These are phyloP conservation scores for Xiphorhynchus elegans DNA, from an alignment of 2,113 vertebrate species.

Conservation along the genomic window DNA sequence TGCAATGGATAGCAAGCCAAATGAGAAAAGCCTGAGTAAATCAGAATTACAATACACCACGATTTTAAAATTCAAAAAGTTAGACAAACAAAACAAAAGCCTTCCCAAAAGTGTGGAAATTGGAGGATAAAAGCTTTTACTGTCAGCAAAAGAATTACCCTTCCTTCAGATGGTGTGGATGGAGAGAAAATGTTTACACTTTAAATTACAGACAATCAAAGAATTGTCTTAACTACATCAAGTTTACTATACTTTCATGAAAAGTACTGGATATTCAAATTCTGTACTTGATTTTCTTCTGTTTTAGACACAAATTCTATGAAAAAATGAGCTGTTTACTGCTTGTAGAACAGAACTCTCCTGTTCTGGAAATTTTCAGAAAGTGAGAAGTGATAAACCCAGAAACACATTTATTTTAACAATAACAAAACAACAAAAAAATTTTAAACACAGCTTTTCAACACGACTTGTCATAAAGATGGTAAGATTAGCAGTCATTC, in stretches of 20 bases:
- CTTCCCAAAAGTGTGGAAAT: not conserved
- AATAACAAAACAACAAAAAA: not conserved
- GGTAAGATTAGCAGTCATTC: not conserved
- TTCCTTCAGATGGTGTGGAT: not conserved
- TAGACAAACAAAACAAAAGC: not conserved
- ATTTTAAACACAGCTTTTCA: not conserved
- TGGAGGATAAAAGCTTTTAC: not conserved
- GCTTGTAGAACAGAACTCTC: not conserved
- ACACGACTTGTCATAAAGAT: not conserved
- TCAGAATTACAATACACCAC: accelerated
- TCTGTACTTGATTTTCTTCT: not conserved
- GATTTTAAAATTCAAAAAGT: not conserved
- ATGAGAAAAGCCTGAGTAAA: not conserved
- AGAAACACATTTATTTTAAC: not conserved
- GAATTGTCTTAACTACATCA: not conserved
- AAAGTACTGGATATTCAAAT: not conserved
- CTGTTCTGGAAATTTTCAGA: not conserved
- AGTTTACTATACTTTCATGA: not conserved
- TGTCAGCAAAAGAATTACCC: not conserved
- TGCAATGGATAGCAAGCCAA: not conserved
- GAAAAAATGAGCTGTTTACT: not conserved
- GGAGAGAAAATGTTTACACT: not conserved
- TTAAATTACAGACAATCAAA: not conserved
- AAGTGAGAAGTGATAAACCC: not conserved
- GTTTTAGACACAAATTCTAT: not conserved